Percentiles rank a stretch among this genome's conserved stretches.
These are phyloP conservation scores for Berghia stephanieae DNA, from an alignment of 1,140 invertebrate species.

Conservation along the genomic window DNA sequence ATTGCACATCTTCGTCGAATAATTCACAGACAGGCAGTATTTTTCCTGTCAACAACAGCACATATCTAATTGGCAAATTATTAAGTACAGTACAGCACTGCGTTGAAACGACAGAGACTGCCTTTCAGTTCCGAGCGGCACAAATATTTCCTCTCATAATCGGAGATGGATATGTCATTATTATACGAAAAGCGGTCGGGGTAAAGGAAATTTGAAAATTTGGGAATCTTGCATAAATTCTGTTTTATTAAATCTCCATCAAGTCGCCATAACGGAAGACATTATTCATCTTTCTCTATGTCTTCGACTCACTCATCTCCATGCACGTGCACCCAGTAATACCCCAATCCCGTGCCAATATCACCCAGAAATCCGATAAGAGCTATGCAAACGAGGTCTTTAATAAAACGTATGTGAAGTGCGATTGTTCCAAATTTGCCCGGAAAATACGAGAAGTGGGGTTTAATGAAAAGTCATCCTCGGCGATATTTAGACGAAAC, in stretches of 20 bases:
- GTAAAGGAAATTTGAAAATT: too few relatives aligned
- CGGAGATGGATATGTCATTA: too few relatives aligned
- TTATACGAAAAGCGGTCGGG: too few relatives aligned
- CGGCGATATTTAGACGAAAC: not conserved
- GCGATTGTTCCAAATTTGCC: conserved; percentile 29
- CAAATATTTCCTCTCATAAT: too few relatives aligned
- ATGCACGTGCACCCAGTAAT: conserved; percentile 9
- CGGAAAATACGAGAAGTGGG: conserved; percentile 21
- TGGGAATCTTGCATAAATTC: conserved; percentile 30
- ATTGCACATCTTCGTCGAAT: too few relatives aligned
- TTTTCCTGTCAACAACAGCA: too few relatives aligned
- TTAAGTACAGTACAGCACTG: too few relatives aligned
- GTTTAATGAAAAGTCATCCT: conserved; percentile 31
- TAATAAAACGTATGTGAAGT: conserved; percentile 28
- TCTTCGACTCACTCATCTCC: not conserved
- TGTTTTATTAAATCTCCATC: conserved; percentile 24
- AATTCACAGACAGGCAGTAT: too few relatives aligned
- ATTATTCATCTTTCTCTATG: conserved; percentile 26
- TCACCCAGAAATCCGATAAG: not conserved
- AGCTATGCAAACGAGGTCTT: conserved; percentile 28
- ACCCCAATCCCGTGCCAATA: conserved; percentile 22
- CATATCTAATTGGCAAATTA: too few relatives aligned
- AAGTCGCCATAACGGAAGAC: conserved; percentile 8
- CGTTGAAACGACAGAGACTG: too few relatives aligned
- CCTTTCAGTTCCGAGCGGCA: too few relatives aligned